Conservation (phyloP, 2,888 invertebrate species). For the Sisyra nigra region DNA sequence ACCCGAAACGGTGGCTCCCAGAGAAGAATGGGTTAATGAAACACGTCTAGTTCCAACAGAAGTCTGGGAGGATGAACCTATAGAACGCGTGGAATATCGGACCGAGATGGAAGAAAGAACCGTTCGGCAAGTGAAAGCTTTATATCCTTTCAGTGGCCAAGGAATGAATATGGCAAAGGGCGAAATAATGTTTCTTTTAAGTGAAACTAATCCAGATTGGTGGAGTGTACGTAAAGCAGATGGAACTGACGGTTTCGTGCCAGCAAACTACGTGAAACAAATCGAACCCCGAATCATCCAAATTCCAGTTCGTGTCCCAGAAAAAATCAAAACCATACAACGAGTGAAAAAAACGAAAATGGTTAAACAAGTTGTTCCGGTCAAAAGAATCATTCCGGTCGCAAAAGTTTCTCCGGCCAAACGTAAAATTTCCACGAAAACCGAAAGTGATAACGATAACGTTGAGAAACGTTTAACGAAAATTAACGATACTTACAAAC, state of each 20-base stretch:
- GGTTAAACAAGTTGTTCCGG: conserved; percentile 71
- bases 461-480: conserved; percentile 65
- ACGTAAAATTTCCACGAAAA: conserved; percentile 14
- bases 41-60: conserved; percentile 75
- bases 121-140: conserved; percentile 72
- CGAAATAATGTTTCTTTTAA: conserved; percentile 82
- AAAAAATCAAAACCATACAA: conserved; percentile 67
- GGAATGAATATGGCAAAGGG: conserved; percentile 86
- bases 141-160: conserved; percentile 85
- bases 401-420: conserved; percentile 27
- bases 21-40: conserved; percentile 65
- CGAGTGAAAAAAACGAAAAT: conserved; percentile 82
- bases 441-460: conserved; percentile 46
- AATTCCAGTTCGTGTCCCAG: conserved; percentile 71
- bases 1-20: conserved; percentile 29
- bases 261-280: conserved; percentile 90
- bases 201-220: conserved; percentile 95
- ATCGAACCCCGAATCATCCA: conserved; percentile 74
- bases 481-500: conserved; percentile 67
- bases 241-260: conserved; percentile 91
- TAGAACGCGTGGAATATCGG: conserved; percentile 68
- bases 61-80: conserved; percentile 82
- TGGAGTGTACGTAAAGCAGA: conserved; percentile 90
- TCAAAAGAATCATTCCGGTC: conserved; percentile 41
- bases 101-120: conserved; percentile 77